A percentile compares a stretch with the other conserved stretches of the same genome.
Evolutionary conservation across 2,888 invertebrate genomes (phyloP).

Genomic region (Ochropleura leucogaster): DNA sequence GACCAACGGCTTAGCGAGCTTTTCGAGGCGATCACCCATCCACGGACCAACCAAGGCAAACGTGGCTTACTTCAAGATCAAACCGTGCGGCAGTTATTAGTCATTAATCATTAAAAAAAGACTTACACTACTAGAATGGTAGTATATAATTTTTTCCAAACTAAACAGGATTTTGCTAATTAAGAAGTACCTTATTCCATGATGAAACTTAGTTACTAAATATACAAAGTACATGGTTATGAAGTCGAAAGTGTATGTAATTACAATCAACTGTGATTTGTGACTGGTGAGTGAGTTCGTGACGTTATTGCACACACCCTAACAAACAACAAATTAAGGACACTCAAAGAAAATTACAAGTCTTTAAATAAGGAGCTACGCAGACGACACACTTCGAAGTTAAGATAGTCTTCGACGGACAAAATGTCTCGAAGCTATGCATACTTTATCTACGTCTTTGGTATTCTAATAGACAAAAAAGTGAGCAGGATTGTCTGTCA

Average conservation of each 20-base stretch:
- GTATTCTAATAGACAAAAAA: background rate
- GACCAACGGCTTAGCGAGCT: too few relatives aligned
- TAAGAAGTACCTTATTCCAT: background rate
- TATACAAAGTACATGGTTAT: constrained; percentile 30
- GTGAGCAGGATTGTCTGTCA: background rate
- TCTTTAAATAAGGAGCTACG: constrained; percentile 10
- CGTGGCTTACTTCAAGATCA: too few relatives aligned
- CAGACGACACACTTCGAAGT: constrained; percentile 8
- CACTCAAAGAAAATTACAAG: constrained; percentile 46
- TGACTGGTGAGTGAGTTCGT: constrained; percentile 44
- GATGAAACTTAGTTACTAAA: constrained; percentile 17
- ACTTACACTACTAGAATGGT: too few relatives aligned
- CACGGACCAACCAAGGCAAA: too few relatives aligned
- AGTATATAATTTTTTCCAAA: too few relatives aligned
- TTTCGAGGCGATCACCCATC: too few relatives aligned
- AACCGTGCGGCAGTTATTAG: too few relatives aligned
- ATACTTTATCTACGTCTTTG: background rate
- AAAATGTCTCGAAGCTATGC: background rate
- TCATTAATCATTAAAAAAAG: too few relatives aligned
- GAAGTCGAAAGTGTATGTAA: constrained; percentile 45
- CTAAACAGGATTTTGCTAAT: too few relatives aligned
- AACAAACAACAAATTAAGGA: constrained; percentile 36
- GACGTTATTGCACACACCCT: constrained; percentile 36
- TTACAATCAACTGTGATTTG: constrained; percentile 52
- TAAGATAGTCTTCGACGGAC: background rate